Percentiles rank a stretch among this genome's conserved stretches.
Evolutionary conservation across 2,113 vertebrate species (phyloP).

Genomic region (Raphicerus campestris): DNA sequence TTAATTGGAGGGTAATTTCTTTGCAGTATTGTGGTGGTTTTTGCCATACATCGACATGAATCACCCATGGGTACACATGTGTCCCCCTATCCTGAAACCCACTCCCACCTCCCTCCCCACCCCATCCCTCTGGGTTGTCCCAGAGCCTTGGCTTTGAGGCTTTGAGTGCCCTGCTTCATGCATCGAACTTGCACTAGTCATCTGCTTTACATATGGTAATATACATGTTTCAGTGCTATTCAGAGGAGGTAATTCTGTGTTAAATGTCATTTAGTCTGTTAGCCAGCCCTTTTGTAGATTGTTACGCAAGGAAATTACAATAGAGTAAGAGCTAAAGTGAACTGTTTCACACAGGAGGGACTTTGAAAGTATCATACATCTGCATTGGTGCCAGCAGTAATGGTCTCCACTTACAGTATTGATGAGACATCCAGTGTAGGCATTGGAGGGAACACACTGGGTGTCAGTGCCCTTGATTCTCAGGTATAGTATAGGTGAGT

Average conservation of each 20-base stretch:
- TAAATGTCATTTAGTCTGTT: not conserved
- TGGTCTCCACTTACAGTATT: not conserved
- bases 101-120: not conserved
- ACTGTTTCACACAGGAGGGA: not conserved
- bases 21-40: not conserved
- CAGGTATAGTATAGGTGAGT: not conserved
- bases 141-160: not conserved
- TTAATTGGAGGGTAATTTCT: not conserved
- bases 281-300: not conserved
- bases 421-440: not conserved
- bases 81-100: not conserved
- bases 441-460: not conserved
- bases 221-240: not conserved
- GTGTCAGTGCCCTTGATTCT: not conserved
- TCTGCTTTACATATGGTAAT: not conserved
- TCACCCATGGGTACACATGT: not conserved
- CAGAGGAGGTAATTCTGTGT: not conserved
- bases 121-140: not conserved
- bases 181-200: not conserved
- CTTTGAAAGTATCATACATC: not conserved
- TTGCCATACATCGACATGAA: not conserved
- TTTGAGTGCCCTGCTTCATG: not conserved
- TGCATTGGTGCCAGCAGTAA: not conserved
- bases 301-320: not conserved
- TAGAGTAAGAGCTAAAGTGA: not conserved